A percentile compares a stretch with the other conserved stretches of the same genome.
These are phyloP conservation scores for Sebastes nivosus DNA, from an alignment of 2,797 vertebrate genomes.

Conservation along the genomic window DNA sequence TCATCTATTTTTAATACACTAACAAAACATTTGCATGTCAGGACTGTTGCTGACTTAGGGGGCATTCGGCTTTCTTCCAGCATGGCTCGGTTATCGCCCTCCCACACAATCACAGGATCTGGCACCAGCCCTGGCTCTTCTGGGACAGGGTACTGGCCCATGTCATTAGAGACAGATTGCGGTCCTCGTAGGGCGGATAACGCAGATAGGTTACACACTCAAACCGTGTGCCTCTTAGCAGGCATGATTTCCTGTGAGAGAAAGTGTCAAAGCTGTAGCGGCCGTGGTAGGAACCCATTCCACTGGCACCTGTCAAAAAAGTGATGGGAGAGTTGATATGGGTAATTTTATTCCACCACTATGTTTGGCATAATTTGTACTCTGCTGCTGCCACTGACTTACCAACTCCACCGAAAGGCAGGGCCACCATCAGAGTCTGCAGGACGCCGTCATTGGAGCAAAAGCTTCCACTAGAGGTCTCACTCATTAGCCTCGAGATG, in stretches of 20 bases:
- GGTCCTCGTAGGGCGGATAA: slow-evolving; percentile 83
- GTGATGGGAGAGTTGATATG: neutral
- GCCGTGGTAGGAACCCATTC: slow-evolving; percentile 80
- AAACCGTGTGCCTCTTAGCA: slow-evolving; percentile 76
- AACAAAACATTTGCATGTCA: slow-evolving; percentile 11
- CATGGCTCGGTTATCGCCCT: neutral
- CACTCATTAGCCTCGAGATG: slow-evolving; percentile 77
- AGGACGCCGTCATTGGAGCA: slow-evolving; percentile 83
- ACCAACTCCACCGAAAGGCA: slow-evolving; percentile 85
- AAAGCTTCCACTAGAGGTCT: slow-evolving; percentile 85
- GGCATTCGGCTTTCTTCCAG: neutral
- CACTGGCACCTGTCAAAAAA: slow-evolving; percentile 75
- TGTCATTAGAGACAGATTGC: slow-evolving; percentile 81
- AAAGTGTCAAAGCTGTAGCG: slow-evolving; percentile 83
- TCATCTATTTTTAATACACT: slow-evolving; percentile 2
- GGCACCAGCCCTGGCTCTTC: slow-evolving; percentile 83
- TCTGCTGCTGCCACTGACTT: slow-evolving; percentile 25
- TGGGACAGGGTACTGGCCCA: slow-evolving; percentile 81
- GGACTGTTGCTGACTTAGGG: neutral
- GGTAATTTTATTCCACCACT: neutral
- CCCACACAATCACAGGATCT: slow-evolving; percentile 75
- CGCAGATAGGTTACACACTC: slow-evolving; percentile 83
- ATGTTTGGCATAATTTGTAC: neutral
- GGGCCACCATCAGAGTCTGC: slow-evolving; percentile 80
- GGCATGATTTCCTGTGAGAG: slow-evolving; percentile 84